phyloP scores from a whole-genome alignment of 2,797 vertebrate genomes.

The Clarias pachynema region DNA sequence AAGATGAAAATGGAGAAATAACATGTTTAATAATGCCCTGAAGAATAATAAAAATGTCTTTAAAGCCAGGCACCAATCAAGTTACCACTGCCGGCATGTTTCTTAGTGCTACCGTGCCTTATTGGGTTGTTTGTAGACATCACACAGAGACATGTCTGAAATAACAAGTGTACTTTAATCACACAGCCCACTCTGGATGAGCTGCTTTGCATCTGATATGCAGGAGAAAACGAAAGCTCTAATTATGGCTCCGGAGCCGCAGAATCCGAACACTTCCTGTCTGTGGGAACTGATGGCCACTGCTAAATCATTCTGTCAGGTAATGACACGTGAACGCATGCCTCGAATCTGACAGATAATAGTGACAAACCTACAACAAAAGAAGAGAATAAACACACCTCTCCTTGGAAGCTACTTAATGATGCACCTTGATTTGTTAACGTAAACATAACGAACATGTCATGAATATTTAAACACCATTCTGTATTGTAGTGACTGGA shows the following conservation, averaged over 20 bases:
- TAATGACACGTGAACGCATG: constrained; percentile 90
- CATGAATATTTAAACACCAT: constrained; percentile 32
- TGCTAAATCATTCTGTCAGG: constrained; percentile 87
- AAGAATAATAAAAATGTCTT: constrained; percentile 24
- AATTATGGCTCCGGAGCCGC: constrained; percentile 89
- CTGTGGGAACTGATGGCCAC: constrained; percentile 84
- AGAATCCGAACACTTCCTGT: constrained; percentile 70
- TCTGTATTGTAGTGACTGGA: constrained; percentile 9
- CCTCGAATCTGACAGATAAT: constrained; percentile 81
- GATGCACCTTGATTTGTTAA: constrained; percentile 34
- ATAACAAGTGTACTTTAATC: constrained; percentile 99
- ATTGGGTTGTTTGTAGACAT: constrained; percentile 75
- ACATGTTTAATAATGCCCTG: neutral
- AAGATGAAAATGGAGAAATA: neutral
- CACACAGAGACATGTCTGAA: constrained; percentile 90
- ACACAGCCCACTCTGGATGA: constrained; percentile 89
- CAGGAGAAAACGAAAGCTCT: constrained; percentile 84
- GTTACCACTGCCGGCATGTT: constrained; percentile 33
- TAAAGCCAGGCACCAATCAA: constrained; percentile 37
- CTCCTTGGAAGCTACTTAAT: constrained; percentile 24
- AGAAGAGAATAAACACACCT: constrained; percentile 40
- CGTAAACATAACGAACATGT: constrained; percentile 34
- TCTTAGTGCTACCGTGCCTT: constrained; percentile 27
- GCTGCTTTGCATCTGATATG: constrained; percentile 94
- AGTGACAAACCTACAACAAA: constrained; percentile 79